phyloP scores from a whole-genome alignment of 2,888 invertebrate species.

The Drosophila neotestacea region DNA sequence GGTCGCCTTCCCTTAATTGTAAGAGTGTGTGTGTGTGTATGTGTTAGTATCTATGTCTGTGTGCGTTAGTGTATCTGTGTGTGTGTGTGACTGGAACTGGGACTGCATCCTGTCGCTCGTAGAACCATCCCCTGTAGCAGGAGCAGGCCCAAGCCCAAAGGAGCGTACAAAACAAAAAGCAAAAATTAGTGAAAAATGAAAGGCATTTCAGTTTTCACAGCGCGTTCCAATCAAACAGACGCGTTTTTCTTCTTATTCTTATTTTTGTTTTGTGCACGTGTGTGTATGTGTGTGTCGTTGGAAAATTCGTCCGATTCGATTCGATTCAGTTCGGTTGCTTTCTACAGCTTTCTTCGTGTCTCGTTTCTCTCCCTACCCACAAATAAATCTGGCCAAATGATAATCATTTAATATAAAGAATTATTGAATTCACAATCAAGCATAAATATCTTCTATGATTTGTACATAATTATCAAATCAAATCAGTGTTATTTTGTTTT shows the following conservation, averaged over 20 bases:
- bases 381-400: neutral
- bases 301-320: neutral
- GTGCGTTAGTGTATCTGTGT: neutral
- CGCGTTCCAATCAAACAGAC: slow-evolving; percentile 70
- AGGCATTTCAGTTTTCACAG: slow-evolving; percentile 71
- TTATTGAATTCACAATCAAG: neutral
- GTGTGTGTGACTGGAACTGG: slow-evolving; percentile 25
- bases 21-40: slow-evolving; percentile 13
- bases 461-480: neutral
- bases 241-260: slow-evolving; percentile 37
- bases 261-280: neutral
- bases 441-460: neutral
- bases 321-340: neutral
- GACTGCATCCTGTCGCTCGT: slow-evolving; percentile 58
- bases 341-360: neutral
- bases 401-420: neutral
- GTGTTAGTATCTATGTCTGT: slow-evolving; percentile 13
- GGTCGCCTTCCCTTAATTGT: slow-evolving; percentile 65
- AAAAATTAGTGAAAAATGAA: slow-evolving; percentile 65
- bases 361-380: neutral
- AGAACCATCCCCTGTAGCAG: slow-evolving; percentile 60
- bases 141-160: slow-evolving; percentile 30
- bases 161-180: slow-evolving; percentile 55
- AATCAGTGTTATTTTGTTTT: slow-evolving; percentile 12
- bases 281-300: neutral